Evolutionary conservation across 1,140 invertebrate genomes (phyloP), one percentile per base, ranked within the genome.

Genomic region (Calosoma granatense): DNA sequence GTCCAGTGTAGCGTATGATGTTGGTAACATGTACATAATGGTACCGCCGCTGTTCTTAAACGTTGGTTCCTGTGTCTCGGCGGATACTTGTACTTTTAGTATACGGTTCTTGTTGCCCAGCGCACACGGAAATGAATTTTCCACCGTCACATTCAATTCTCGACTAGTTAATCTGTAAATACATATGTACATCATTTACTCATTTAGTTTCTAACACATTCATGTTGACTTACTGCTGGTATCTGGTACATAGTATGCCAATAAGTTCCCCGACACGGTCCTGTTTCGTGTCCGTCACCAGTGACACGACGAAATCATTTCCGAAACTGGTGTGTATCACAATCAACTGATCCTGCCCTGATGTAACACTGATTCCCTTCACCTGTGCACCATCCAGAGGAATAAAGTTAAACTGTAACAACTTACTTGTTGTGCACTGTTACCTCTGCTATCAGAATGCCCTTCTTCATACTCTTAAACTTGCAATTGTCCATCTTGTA

Each of bases 241-340:
- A 90, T 65, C 83, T 77, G 58, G 84, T 83, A 57, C 81, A 82
- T 1, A 98, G 70, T 39, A 88, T 78, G 19, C 93, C 94, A 21
- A 98, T 79, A 14, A 96, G 75, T 75, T 98, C 96, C 1, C 94
- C 94, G 22, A 91, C 78, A 54, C 85, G 76, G 64, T 90, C 88
- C 55, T 86, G 81, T n/a, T 73, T 65, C 2, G 68, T 68, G 19
- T 73, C 71, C 2, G 77, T 78, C 60, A 78, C 70, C 41, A 94
- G 74, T 4, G 87, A 86, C 3, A 97, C 78, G 23, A 98, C 84
- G 65, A 98, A 84, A 73, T 98, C 95, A 71, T 96, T 94, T 17
- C 89, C 88, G 20, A 82, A 82, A 59, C 85, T 84, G 2, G 94
- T 84, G 70, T 97, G 94, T 61, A 98, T 82, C 9, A 93, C 85